Evolutionary conservation across 2,797 vertebrate species (phyloP).

Genomic region (Tamandua tetradactyla): DNA sequence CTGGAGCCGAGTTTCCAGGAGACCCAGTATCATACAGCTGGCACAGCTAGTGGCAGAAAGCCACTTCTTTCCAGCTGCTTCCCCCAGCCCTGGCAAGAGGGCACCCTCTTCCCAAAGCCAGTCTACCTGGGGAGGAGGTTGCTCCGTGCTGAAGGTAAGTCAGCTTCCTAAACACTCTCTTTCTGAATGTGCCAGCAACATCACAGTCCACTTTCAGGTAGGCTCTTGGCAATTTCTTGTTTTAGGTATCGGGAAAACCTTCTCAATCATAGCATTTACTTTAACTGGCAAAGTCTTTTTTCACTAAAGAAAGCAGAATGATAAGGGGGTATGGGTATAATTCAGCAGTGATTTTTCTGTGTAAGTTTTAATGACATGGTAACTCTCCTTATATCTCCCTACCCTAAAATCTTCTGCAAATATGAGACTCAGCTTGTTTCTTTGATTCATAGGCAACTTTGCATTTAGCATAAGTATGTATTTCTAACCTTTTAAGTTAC

Average conservation of each 20-base stretch:
- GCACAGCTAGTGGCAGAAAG: constrained; percentile 73
- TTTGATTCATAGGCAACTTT: constrained; percentile 3
- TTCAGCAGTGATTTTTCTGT: constrained; percentile 48
- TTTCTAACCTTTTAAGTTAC: constrained; percentile 38
- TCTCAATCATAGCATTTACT: constrained; percentile 37
- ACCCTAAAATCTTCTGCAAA: neutral
- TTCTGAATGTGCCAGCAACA: constrained; percentile 60
- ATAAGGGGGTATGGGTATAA: neutral
- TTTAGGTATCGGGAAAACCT: constrained; percentile 42
- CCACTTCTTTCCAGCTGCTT: constrained; percentile 77
- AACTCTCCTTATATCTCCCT: constrained; percentile 55
- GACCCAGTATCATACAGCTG: constrained; percentile 74
- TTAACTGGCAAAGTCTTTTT: constrained; percentile 56
- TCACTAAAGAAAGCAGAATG: neutral
- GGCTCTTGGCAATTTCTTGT: constrained; percentile 59
- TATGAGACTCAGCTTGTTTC: neutral
- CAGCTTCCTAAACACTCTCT: constrained; percentile 57
- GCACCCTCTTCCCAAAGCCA: constrained; percentile 47
- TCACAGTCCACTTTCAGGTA: constrained; percentile 68
- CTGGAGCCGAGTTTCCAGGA: constrained; percentile 80
- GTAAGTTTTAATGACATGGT: constrained; percentile 75
- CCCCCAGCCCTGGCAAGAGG: constrained; percentile 69
- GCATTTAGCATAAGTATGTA: neutral
- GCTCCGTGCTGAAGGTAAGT: constrained; percentile 78
- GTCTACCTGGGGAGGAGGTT: constrained; percentile 63